Evolutionary conservation across 2,888 invertebrate genomes (phyloP), one percentile per base, ranked within the genome.

Genomic region (Abrostola tripartita): DNA sequence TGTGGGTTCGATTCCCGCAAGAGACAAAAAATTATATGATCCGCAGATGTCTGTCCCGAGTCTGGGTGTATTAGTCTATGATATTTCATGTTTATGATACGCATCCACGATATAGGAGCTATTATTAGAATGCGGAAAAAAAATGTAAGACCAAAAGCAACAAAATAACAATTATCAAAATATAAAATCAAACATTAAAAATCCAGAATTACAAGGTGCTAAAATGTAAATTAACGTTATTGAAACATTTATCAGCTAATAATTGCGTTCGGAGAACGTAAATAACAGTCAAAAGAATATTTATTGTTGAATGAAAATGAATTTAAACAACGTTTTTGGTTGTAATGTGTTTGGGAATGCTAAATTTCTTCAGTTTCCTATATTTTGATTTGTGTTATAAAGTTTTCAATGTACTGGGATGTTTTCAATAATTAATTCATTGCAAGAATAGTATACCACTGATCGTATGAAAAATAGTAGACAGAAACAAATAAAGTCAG

Each of bases 171-270:
- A 24, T 24, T 24, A 24, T 24, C 24, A 24, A 47, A 9, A 9
- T 47, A 24, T 0, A 47, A 24, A 7, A 14, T 47, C 5, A 1
- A 14, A 8, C 44, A 47, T 52, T 52, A 47, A 61, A 61, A 55
- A 55, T 51, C 35, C n/a, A 14, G 7, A 61, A 57, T 5, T 5
- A 63, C 56, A 69, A 65, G 64, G 61, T 68, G 64, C 41, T 59
- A 52, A 74, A 66, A 37, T 66, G 59, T 79, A 72, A 76, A 76
- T 76, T 78, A 65, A 61, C 44, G 61, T 76, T 66, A 76, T 65
- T 66, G 77, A 65, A 79, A 62, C 70, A 78, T 79, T 76, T 63
- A 79, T 79, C 74, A 68, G 61, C 37, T 63, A 55, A 64, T 70
- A 78, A 78, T 70, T 70, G 70, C 60, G 47, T 52, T 54, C 51